Evolutionary conservation across 2,888 invertebrate species (phyloP), one percentile per base, ranked within the genome.

Genomic region (Trachelus troglodyta): DNA sequence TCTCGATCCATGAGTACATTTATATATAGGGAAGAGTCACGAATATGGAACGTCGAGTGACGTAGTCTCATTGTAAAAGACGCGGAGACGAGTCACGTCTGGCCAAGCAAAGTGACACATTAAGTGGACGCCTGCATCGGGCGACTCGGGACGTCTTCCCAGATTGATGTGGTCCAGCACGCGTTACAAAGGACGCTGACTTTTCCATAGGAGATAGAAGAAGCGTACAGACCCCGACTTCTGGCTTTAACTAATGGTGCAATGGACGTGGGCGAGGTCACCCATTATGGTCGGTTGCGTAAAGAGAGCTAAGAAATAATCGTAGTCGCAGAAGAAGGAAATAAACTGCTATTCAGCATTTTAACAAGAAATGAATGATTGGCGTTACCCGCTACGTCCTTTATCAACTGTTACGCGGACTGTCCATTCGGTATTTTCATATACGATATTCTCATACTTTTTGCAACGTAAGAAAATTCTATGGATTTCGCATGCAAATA

Each of bases 181-280:
- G 56, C 56, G 56, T 40, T 40, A 40, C 40, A 15, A 40, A 4
- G 56, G 56, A 56, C 56, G 56, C 56, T 56, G 9, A 2, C 56
- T 56, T 56, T 56, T 56, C 23, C 56, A 56, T 23, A 23, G 56
- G 2, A 56, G 56, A 56, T 23, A 56, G 23, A 56, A 56, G 56
- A 56, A 56, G 56, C 56, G 23, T 23, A 23, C 56, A 23, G 56
- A 23, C 23, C 0, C 23, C 6, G 23, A 56, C 23, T 71, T 30
- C 33, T 33, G 71, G 71, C 33, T 71, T 71, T 71, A 23, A 15
- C 31, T 9, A 71, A 71, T 71, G 33, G 12, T 34, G 33, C 34
- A 71, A 71, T 71, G 71, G 71, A 71, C 71, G 71, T 71, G 71
- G 71, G 71, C 71, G 71, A 71, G 71, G 71, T 71, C 71, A 71